Conservation (phyloP, 2,797 vertebrate species). For the Dendrocincla tyrannina region DNA sequence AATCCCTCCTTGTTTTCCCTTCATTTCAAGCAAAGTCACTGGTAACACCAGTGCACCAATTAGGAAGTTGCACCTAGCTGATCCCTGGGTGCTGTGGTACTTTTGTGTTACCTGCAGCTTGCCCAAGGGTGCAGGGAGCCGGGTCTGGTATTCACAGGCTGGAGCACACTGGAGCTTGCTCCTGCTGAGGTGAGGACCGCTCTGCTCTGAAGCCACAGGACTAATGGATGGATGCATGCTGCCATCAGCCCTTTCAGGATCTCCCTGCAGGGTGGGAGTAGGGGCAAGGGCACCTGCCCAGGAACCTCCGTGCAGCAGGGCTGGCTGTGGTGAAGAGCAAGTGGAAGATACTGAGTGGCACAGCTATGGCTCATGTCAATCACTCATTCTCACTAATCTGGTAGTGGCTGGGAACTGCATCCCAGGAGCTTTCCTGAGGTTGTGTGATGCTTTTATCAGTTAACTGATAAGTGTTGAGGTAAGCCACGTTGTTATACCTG, state of each 20-base stretch:
- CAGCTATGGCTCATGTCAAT: background rate
- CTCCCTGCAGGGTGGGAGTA: background rate
- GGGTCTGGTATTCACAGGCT: background rate
- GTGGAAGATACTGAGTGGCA: background rate
- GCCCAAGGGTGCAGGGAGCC: background rate
- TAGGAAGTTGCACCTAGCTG: background rate
- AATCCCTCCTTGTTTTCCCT: background rate
- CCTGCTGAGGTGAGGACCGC: background rate
- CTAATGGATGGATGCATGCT: accelerated
- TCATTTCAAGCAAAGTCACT: background rate
- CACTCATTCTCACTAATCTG: background rate
- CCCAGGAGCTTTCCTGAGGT: background rate
- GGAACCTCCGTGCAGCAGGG: accelerated
- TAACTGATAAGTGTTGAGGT: background rate
- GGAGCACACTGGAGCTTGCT: background rate
- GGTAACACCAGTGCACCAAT: background rate
- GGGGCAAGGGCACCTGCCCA: background rate
- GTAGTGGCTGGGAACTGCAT: background rate
- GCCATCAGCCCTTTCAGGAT: background rate
- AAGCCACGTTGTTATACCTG: background rate
- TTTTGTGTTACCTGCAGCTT: background rate
- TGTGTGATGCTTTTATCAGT: background rate
- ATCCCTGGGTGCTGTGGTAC: background rate
- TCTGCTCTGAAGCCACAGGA: background rate
- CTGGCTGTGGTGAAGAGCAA: background rate